Conservation (phyloP, 2,888 invertebrate species). For the Macropis europaea region DNA sequence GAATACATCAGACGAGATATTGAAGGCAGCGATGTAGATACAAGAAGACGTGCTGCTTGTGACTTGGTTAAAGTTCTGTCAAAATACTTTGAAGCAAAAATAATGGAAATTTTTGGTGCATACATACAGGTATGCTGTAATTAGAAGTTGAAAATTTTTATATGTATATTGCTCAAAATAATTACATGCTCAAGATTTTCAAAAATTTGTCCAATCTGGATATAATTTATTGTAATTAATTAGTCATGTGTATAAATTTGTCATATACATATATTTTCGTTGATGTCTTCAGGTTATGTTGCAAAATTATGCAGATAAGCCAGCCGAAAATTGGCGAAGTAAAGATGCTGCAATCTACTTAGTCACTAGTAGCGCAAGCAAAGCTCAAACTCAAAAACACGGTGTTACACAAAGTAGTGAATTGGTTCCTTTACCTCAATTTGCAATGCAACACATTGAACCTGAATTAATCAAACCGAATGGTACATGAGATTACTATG, state of each 20-base stretch:
- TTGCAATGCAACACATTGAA: slow-evolving; percentile 92
- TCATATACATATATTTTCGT: neutral
- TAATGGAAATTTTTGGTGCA: slow-evolving; percentile 92
- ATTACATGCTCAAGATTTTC: too few relatives aligned
- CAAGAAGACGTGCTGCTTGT: slow-evolving; percentile 96
- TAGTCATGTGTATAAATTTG: neutral
- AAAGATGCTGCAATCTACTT: slow-evolving; percentile 98
- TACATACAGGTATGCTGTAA: slow-evolving; percentile 88
- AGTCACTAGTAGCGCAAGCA: slow-evolving; percentile 95
- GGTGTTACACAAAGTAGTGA: slow-evolving; percentile 96
- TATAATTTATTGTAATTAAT: neutral
- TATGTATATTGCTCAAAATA: too few relatives aligned
- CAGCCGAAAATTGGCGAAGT: slow-evolving; percentile 91
- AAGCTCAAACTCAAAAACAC: slow-evolving; percentile 92
- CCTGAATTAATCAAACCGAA: slow-evolving; percentile 90
- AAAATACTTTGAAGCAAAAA: slow-evolving; percentile 91
- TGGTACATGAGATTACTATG: slow-evolving; percentile 80
- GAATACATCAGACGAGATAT: slow-evolving; percentile 98
- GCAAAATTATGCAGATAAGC: slow-evolving; percentile 88
- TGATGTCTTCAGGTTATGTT: slow-evolving; percentile 84
- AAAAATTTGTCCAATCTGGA: too few relatives aligned
- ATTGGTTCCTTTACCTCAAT: slow-evolving; percentile 93
- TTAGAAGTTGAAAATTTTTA: too few relatives aligned
- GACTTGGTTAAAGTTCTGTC: slow-evolving; percentile 97
- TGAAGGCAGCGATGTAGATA: slow-evolving; percentile 99